phyloP scores from a whole-genome alignment of 1,140 invertebrate species.

The Cylas formicarius region DNA sequence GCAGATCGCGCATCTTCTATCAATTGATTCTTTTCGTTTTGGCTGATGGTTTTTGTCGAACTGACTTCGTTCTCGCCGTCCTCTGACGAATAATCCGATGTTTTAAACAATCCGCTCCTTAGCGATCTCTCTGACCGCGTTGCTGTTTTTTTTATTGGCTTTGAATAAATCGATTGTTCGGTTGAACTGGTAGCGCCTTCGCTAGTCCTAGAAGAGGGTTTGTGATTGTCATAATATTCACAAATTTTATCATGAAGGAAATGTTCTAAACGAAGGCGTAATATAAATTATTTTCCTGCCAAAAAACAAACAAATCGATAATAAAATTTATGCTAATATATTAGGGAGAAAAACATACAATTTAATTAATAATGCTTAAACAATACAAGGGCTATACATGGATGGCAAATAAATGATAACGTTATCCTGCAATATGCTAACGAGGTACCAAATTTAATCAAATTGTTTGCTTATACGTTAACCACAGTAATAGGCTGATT shows the following conservation, averaged over 20 bases:
- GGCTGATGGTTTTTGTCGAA: constrained; percentile 23
- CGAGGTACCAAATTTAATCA: no score
- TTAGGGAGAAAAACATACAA: no score
- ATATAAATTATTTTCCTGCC: constrained; percentile 6
- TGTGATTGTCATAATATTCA: constrained; percentile 8
- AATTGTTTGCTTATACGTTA: no score
- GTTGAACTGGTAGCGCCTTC: constrained; percentile 17
- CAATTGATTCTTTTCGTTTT: constrained; percentile 33
- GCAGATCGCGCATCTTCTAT: constrained; percentile 27
- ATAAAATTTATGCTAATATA: no score
- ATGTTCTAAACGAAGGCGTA: constrained; percentile 4
- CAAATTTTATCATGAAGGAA: constrained; percentile 5
- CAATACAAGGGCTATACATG: no score
- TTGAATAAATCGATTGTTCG: constrained; percentile 16
- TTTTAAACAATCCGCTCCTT: constrained; percentile 25
- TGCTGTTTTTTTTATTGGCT: constrained; percentile 1
- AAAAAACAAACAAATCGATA: constrained; percentile 6
- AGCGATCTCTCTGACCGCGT: not conserved
- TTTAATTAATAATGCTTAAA: no score
- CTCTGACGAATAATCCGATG: constrained; percentile 49
- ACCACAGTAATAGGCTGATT: no score
- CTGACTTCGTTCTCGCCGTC: constrained; percentile 40
- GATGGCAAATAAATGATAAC: no score
- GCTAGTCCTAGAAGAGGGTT: constrained; percentile 7
- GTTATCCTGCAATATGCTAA: no score